Conservation (phyloP, 2,113 vertebrate species). For the Ia io region DNA sequence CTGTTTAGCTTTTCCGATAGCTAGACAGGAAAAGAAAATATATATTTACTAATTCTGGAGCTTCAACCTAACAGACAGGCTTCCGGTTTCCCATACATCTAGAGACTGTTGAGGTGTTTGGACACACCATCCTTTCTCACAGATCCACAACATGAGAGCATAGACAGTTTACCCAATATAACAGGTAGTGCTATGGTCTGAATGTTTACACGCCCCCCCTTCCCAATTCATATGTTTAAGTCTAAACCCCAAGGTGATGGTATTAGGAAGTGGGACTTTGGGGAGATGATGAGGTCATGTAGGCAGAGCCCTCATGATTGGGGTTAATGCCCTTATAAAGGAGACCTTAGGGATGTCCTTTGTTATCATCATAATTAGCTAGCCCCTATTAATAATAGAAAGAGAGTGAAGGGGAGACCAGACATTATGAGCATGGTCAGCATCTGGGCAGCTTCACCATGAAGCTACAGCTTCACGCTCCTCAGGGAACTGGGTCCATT, state of each 20-base stretch:
- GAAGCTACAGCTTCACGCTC: too few relatives aligned
- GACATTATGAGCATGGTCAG: too few relatives aligned
- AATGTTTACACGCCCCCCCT: background rate
- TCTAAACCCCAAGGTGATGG: background rate
- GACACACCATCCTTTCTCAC: background rate
- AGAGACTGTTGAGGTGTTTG: background rate
- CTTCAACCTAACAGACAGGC: background rate
- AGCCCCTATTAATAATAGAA: too few relatives aligned
- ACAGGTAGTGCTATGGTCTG: background rate
- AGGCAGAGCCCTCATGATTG: too few relatives aligned
- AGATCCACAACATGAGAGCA: background rate
- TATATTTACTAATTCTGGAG: background rate
- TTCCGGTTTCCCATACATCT: background rate
- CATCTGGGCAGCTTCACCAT: too few relatives aligned
- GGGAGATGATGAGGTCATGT: too few relatives aligned
- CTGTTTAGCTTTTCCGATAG: slow-evolving; percentile 50
- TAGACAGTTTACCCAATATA: background rate
- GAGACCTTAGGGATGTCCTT: too few relatives aligned
- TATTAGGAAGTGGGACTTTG: too few relatives aligned
- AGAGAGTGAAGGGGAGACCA: too few relatives aligned
- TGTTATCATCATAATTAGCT: too few relatives aligned
- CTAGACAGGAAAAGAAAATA: slow-evolving; percentile 72
- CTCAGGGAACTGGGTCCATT: too few relatives aligned
- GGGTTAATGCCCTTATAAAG: too few relatives aligned
- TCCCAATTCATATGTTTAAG: background rate